These are phyloP conservation scores for Ceratitis capitata DNA, from an alignment of 1,140 invertebrate genomes.

Conservation along the genomic window DNA sequence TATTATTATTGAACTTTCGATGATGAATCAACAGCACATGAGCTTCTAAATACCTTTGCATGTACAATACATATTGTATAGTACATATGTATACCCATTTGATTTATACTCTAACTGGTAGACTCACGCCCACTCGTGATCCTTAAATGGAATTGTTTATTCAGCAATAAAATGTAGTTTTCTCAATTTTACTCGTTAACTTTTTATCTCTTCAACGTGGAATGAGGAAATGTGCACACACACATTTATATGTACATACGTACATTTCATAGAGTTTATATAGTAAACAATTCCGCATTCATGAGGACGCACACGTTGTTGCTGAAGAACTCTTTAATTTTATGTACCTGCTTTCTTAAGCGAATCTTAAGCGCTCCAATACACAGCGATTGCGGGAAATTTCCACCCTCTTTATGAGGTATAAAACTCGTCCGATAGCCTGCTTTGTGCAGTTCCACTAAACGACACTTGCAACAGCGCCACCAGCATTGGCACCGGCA, in stretches of 20 bases:
- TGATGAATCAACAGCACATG: background rate
- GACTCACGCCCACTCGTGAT: background rate
- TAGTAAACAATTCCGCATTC: background rate
- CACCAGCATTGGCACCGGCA: background rate
- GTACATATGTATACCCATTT: background rate
- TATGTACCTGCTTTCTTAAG: background rate
- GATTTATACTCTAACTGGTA: background rate
- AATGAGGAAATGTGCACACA: background rate
- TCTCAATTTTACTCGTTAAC: conserved; percentile 16
- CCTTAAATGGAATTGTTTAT: conserved; percentile 29
- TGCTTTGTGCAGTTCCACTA: background rate
- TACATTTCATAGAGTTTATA: background rate
- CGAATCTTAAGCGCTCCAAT: background rate
- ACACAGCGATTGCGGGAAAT: background rate
- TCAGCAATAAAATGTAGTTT: conserved; percentile 25
- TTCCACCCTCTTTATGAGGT: background rate
- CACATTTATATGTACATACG: background rate
- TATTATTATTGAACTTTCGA: background rate
- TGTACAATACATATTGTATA: background rate
- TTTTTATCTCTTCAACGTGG: background rate
- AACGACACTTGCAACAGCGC: background rate
- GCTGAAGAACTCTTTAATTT: background rate
- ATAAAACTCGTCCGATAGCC: background rate
- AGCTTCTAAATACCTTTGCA: background rate
- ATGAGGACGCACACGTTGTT: background rate